phyloP scores from a whole-genome alignment of 2,888 invertebrate species.

The Cacoxenus indagator region DNA sequence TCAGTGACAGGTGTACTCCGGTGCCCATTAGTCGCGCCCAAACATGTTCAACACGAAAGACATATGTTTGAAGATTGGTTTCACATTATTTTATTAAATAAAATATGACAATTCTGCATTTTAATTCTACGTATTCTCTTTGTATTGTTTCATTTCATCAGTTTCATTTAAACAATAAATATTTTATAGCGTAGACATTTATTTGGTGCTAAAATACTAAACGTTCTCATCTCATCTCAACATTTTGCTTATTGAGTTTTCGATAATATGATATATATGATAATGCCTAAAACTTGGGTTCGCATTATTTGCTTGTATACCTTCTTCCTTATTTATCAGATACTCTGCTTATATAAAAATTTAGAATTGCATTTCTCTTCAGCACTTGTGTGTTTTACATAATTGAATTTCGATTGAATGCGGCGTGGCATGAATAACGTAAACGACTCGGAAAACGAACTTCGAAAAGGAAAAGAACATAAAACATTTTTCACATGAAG shows the following conservation, averaged over 20 bases:
- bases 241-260: constrained; percentile 27
- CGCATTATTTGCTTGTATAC: constrained; percentile 30
- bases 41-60: too few species aligned
- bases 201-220: constrained; percentile 68
- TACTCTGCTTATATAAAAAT: constrained; percentile 46
- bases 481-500: not conserved
- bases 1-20: too few species aligned
- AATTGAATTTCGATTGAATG: too few species aligned
- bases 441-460: too few species aligned
- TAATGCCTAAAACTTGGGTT: constrained; percentile 22
- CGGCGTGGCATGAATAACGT: too few species aligned
- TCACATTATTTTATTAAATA: constrained; percentile 22
- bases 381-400: constrained; percentile 63
- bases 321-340: constrained; percentile 36
- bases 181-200: constrained; percentile 51
- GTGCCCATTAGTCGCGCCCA: not conserved
- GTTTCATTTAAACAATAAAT: constrained; percentile 27
- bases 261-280: too few species aligned
- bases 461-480: not conserved
- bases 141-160: constrained; percentile 34
- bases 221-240: constrained; percentile 51
- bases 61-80: too few species aligned
- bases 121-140: constrained; percentile 19
- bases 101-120: constrained; percentile 16
- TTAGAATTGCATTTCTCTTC: constrained; percentile 56